Conservation (phyloP, 2,113 vertebrate genomes). For the Cebus imitator region DNA sequence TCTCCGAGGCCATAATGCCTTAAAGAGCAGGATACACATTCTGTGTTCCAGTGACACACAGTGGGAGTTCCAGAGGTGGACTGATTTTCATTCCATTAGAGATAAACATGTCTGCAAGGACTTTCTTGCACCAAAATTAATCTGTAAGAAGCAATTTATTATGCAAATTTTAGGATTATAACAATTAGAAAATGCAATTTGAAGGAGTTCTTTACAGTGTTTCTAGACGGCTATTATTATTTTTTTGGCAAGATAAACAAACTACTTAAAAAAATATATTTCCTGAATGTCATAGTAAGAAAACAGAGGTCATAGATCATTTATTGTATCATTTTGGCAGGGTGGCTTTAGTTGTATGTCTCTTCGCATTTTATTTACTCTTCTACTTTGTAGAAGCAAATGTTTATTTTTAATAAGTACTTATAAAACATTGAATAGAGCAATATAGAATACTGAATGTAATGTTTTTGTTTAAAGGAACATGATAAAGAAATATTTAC, state of each 20-base stretch:
- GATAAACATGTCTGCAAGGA: conserved; percentile 45
- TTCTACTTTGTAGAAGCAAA: not conserved
- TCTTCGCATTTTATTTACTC: not conserved
- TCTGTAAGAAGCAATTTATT: conserved; percentile 29
- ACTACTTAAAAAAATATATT: conserved; percentile 29
- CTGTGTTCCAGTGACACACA: not conserved
- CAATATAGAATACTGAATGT: not conserved
- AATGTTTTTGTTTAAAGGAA: conserved; percentile 26
- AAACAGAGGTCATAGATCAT: not conserved
- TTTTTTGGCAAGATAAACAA: not conserved
- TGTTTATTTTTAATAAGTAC: conserved; percentile 38
- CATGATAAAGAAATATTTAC: not conserved
- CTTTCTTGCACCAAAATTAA: conserved; percentile 38
- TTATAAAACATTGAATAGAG: not conserved
- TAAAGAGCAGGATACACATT: not conserved
- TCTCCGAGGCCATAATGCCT: not conserved
- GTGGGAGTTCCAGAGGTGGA: not conserved
- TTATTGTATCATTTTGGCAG: not conserved
- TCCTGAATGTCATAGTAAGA: not conserved
- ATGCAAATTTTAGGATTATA: conserved; percentile 33
- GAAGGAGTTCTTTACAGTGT: not conserved
- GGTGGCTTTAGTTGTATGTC: not conserved
- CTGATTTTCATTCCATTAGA: conserved; percentile 45
- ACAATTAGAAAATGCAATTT: conserved; percentile 1
- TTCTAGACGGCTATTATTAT: not conserved